Evolutionary conservation across 2,113 vertebrate genomes (phyloP).

Genomic region (Odontophorus gujanensis): DNA sequence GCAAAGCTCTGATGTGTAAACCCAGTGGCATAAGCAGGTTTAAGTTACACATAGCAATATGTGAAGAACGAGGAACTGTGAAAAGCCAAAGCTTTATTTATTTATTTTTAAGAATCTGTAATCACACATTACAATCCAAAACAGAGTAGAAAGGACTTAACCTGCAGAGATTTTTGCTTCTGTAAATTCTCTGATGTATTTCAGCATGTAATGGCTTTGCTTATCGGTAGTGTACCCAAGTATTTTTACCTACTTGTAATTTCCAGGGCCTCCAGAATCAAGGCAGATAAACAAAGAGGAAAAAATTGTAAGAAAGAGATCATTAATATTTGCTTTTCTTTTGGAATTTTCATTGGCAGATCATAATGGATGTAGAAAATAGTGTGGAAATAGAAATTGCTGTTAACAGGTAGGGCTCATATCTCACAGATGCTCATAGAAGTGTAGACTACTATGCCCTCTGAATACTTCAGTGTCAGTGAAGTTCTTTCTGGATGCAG

Average conservation of each 20-base stretch:
- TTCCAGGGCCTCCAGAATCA: not conserved
- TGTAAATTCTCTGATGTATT: not conserved
- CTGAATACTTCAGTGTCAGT: not conserved
- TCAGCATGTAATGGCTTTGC: not conserved
- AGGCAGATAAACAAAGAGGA: not conserved
- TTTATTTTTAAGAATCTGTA: slow-evolving; percentile 35
- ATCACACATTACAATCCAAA: not conserved
- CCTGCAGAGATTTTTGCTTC: not conserved
- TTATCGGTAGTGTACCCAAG: not conserved
- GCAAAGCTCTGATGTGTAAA: slow-evolving; percentile 19
- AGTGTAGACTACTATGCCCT: not conserved
- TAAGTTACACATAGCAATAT: slow-evolving; percentile 50
- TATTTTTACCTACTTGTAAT: not conserved
- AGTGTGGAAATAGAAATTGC: not conserved
- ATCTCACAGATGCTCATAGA: not conserved
- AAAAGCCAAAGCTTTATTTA: slow-evolving; percentile 49
- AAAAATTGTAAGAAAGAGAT: not conserved
- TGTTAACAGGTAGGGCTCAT: not conserved
- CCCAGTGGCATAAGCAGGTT: slow-evolving; percentile 27
- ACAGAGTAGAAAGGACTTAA: not conserved
- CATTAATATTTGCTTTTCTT: not conserved
- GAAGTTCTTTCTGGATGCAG: not conserved
- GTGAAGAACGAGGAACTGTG: slow-evolving; percentile 52
- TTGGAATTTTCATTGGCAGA: not conserved
- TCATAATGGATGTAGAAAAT: not conserved